These are phyloP conservation scores for Scyliorhinus canicula DNA, from an alignment of 2,797 vertebrate genomes.

Conservation along the genomic window DNA sequence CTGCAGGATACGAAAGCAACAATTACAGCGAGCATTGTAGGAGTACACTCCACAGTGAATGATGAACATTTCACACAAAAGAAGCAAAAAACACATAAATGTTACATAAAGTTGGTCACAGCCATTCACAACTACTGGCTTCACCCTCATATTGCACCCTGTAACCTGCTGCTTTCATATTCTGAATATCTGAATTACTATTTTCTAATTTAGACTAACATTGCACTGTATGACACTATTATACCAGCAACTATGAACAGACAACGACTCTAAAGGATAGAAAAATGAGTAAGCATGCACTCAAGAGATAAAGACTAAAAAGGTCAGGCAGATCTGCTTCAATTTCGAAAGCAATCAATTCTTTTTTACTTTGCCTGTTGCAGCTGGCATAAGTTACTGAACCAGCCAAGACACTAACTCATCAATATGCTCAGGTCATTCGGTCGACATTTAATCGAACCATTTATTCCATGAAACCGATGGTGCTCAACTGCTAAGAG, in stretches of 20 bases:
- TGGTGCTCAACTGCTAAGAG: background rate
- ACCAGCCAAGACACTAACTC: background rate
- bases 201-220: background rate
- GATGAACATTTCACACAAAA: background rate
- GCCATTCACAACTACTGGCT: background rate
- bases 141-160: background rate
- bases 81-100: background rate
- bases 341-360: background rate
- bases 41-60: background rate
- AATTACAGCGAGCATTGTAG: background rate
- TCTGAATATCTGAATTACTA: background rate
- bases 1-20: background rate
- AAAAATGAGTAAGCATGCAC: background rate
- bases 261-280: background rate
- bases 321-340: background rate
- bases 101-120: background rate
- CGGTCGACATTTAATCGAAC: background rate
- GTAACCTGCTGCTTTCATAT: background rate
- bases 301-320: background rate
- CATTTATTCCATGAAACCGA: background rate
- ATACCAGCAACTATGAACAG: background rate
- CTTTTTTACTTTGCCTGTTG: background rate
- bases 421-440: background rate
- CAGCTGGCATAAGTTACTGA: background rate
- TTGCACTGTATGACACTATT: background rate